Evolutionary conservation across 2,888 invertebrate species (phyloP).

Genomic region (Drosophila setosimentum): DNA sequence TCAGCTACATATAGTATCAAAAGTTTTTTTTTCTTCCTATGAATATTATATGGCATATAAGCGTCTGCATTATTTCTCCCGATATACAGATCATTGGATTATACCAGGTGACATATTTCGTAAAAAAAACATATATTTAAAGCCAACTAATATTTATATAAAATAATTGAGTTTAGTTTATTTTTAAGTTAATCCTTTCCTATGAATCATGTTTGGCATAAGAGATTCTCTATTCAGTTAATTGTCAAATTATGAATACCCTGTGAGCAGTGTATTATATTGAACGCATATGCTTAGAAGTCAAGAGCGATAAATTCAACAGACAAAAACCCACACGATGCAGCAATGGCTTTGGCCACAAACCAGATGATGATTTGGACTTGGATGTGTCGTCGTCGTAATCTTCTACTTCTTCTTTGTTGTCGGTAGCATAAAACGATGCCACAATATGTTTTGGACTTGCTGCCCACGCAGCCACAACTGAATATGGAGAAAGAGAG

Average conservation of each 20-base stretch:
- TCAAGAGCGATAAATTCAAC: constrained; percentile 75
- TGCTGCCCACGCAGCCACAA: constrained; percentile 52
- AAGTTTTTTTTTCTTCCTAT: background rate
- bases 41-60: background rate
- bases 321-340: constrained; percentile 72
- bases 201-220: background rate
- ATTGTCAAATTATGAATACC: background rate
- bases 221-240: background rate
- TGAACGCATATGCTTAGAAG: constrained; percentile 67
- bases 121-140: background rate
- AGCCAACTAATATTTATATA: background rate
- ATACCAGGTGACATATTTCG: too few relatives aligned
- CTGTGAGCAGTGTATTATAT: constrained; percentile 14
- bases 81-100: background rate
- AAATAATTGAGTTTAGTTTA: background rate
- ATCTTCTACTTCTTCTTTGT: constrained; percentile 4
- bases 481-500: constrained; percentile 16
- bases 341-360: constrained; percentile 56
- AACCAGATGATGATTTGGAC: constrained; percentile 34
- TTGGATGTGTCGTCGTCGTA: constrained; percentile 31
- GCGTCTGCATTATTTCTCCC: background rate
- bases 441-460: constrained; percentile 55
- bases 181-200: background rate
- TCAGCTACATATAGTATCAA: background rate
- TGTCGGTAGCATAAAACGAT: constrained; percentile 58